Conservation (phyloP, 35 echinoderm and acorn worm species). For the Heliocidaris erythrogramma region DNA sequence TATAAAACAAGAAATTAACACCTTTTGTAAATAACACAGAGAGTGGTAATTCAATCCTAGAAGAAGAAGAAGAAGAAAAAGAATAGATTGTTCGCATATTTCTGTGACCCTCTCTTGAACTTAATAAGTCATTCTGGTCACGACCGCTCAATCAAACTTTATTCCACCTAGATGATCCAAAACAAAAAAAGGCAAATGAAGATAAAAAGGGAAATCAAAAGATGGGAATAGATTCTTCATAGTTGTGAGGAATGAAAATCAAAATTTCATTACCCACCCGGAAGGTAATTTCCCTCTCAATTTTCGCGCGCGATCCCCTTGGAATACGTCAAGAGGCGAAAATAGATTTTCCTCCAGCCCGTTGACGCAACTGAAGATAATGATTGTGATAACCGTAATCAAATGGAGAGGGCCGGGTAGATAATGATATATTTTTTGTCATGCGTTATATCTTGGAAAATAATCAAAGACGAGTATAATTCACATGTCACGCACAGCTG, state of each 20-base stretch:
- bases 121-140: background rate
- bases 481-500: too few species aligned
- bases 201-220: background rate
- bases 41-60: too few species aligned
- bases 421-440: background rate
- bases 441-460: background rate
- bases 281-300: background rate
- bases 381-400: background rate
- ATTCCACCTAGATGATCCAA: background rate
- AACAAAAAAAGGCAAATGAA: background rate
- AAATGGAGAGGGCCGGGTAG: background rate
- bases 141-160: background rate
- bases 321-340: background rate
- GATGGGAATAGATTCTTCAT: background rate
- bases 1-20: too few species aligned
- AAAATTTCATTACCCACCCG: background rate
- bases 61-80: background rate
- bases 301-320: background rate
- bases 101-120: background rate
- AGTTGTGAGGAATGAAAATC: background rate
- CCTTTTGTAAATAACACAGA: too few species aligned
- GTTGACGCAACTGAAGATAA: background rate
- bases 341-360: background rate
- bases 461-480: background rate
- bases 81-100: background rate